These are phyloP conservation scores for Clarias batrachus DNA, from an alignment of 2,113 vertebrate species.

Conservation along the genomic window DNA sequence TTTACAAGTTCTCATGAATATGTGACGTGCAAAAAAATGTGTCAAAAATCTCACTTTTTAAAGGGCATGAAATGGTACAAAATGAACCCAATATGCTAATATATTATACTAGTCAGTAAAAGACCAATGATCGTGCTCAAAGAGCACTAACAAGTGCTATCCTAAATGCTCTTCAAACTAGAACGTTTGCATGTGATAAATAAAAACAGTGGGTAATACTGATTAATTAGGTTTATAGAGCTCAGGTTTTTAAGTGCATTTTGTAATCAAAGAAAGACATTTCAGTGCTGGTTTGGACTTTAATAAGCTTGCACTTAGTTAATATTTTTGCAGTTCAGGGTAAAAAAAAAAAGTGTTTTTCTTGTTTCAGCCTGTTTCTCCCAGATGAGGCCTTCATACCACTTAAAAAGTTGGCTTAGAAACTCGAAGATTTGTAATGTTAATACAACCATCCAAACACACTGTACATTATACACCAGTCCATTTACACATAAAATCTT, in stretches of 20 bases:
- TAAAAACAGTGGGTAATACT: conserved; percentile 43
- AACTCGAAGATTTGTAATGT: conserved; percentile 6
- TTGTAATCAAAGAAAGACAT: conserved; percentile 16
- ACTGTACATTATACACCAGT: conserved; percentile 8
- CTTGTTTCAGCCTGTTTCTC: conserved; percentile 36
- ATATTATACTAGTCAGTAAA: conserved; percentile 53
- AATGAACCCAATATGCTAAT: conserved; percentile 42
- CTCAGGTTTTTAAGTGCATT: conserved; percentile 58
- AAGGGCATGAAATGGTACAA: conserved; percentile 33
- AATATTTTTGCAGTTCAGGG: background rate
- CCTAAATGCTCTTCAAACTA: conserved; percentile 36
- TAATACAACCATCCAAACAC: conserved; percentile 30
- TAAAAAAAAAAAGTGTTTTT: background rate
- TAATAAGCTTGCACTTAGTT: background rate
- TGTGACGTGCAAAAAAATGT: background rate
- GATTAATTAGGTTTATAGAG: conserved; percentile 43
- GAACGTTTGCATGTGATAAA: conserved; percentile 27
- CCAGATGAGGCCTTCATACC: conserved; percentile 31
- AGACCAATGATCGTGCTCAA: conserved; percentile 45
- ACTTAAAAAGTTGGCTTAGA: conserved; percentile 2
- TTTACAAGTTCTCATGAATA: background rate
- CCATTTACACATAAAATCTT: background rate
- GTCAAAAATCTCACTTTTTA: background rate
- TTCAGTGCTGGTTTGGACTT: conserved; percentile 11
- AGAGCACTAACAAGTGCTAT: conserved; percentile 58